phyloP scores from a whole-genome alignment of 2,797 vertebrate species.

The Aplochiton taeniatus region DNA sequence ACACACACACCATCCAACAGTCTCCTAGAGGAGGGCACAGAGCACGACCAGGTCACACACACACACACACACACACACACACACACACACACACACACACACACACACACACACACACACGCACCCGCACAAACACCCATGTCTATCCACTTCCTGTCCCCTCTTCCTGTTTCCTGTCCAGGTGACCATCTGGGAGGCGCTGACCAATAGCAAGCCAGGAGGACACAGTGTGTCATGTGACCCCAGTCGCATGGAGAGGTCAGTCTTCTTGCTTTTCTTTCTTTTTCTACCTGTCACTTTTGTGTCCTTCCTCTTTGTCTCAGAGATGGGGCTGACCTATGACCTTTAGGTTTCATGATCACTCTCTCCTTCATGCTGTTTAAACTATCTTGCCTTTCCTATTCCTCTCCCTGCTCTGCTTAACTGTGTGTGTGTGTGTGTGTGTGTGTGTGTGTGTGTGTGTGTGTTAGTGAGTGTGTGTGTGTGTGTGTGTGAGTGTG shows the following conservation, averaged over 20 bases:
- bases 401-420: too few relatives aligned
- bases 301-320: neutral
- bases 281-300: neutral
- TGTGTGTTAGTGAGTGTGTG: too few relatives aligned
- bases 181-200: slow-evolving; percentile 98
- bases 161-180: slow-evolving; percentile 49
- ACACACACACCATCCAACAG: slow-evolving; percentile 86
- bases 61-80: neutral
- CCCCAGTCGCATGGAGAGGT: slow-evolving; percentile 87
- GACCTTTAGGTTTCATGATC: too few relatives aligned
- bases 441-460: too few relatives aligned
- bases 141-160: slow-evolving; percentile 15
- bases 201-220: slow-evolving; percentile 97
- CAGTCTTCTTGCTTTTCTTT: slow-evolving; percentile 34
- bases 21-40: slow-evolving; percentile 92
- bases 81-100: neutral
- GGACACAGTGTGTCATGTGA: slow-evolving; percentile 85
- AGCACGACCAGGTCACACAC: slow-evolving; percentile 89
- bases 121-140: too few relatives aligned
- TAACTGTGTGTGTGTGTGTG: too few relatives aligned
- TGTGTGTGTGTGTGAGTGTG: too few relatives aligned
- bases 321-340: neutral
- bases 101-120: neutral
- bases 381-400: too few relatives aligned
- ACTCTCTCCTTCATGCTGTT: too few relatives aligned